phyloP scores from a whole-genome alignment of 2,113 vertebrate genomes.

The Dunckerocampus dactyliophorus region DNA sequence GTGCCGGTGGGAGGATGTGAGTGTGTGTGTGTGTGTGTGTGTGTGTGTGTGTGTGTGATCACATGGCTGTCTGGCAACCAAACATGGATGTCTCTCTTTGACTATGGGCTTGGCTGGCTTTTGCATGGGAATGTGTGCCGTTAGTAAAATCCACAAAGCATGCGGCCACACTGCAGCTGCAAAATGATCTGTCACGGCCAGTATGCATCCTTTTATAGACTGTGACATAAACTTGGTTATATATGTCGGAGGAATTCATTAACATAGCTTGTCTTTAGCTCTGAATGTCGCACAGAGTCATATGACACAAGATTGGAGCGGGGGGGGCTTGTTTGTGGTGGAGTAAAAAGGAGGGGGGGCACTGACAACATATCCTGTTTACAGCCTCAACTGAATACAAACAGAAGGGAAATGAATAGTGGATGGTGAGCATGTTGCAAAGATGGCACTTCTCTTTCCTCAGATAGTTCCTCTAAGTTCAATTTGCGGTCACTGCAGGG shows the following conservation, averaged over 20 bases:
- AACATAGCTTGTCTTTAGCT: slow-evolving; percentile 7
- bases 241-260: slow-evolving; percentile 9
- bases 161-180: slow-evolving; percentile 20
- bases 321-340: slow-evolving; percentile 16
- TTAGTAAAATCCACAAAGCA: slow-evolving; percentile 35
- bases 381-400: slow-evolving; percentile 36
- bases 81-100: slow-evolving; percentile 27
- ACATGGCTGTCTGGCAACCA: slow-evolving; percentile 15
- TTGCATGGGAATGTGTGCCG: slow-evolving; percentile 31
- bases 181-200: slow-evolving; percentile 17
- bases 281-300: slow-evolving; percentile 44
- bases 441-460: slow-evolving; percentile 35
- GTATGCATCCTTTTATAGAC: slow-evolving; percentile 5
- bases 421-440: slow-evolving; percentile 22
- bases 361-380: slow-evolving; percentile 67
- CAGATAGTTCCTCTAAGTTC: slow-evolving; percentile 6
- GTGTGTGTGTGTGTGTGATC: slow-evolving; percentile 26
- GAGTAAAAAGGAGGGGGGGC: slow-evolving; percentile 7
- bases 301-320: slow-evolving; percentile 29
- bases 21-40: slow-evolving; percentile 28
- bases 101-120: slow-evolving; percentile 52
- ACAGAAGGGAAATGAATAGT: slow-evolving; percentile 33
- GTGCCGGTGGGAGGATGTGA: slow-evolving; percentile 58
- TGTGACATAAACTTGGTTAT: slow-evolving; percentile 30
- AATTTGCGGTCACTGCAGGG: slow-evolving; percentile 19